Percentiles rank a stretch among this genome's conserved stretches.
Conservation (phyloP, 1,140 invertebrate species). For the Sarcophaga peregrina region DNA sequence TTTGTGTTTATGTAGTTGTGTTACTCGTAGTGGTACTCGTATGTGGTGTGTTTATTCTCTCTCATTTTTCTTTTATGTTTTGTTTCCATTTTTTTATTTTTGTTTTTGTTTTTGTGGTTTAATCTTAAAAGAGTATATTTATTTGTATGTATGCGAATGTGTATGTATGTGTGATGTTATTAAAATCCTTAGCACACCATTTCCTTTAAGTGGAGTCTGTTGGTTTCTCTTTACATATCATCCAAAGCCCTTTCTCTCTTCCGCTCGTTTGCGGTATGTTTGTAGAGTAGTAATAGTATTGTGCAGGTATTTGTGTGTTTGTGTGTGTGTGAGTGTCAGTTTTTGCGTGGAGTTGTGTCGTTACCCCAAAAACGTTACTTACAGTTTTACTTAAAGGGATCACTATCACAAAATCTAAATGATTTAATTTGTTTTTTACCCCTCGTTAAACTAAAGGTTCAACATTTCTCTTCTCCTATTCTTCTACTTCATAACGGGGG, state of each 20-base stretch:
- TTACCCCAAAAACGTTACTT: conserved; percentile 44
- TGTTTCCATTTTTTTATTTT: not conserved
- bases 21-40: too few species aligned
- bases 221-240: conserved; percentile 12
- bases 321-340: not conserved
- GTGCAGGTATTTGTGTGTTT: not conserved
- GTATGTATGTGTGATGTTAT: not conserved
- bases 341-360: not conserved
- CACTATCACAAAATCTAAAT: conserved; percentile 59
- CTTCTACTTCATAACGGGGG: too few species aligned
- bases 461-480: not conserved
- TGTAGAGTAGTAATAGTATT: too few species aligned
- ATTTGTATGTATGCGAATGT: too few species aligned
- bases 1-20: not conserved
- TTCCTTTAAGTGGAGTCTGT: conserved; percentile 27
- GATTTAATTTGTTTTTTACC: conserved; percentile 65
- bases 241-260: not conserved
- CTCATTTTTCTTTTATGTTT: too few species aligned
- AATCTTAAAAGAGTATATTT: not conserved
- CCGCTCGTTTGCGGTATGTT: too few species aligned
- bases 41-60: too few species aligned
- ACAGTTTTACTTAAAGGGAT: conserved; percentile 48
- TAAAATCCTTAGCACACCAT: conserved; percentile 41
- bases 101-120: conserved; percentile 32
- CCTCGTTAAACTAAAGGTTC: conserved; percentile 56